phyloP scores from a whole-genome alignment of 2,113 vertebrate species.

The Equus quagga region DNA sequence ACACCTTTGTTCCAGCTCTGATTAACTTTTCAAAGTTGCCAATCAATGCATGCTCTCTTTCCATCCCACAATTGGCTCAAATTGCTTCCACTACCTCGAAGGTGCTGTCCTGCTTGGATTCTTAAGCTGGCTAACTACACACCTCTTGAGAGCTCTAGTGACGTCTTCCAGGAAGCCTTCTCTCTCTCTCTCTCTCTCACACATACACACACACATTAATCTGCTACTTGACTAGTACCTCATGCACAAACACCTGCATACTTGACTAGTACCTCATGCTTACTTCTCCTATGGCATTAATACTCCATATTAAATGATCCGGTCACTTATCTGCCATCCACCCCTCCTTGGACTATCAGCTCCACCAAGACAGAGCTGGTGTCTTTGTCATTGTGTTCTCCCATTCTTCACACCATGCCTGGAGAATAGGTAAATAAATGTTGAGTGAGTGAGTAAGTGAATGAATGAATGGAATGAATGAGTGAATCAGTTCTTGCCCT shows the following conservation, averaged over 20 bases:
- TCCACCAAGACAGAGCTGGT: background rate
- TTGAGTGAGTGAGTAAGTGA: background rate
- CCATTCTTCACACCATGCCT: background rate
- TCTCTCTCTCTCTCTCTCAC: background rate
- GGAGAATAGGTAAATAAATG: background rate
- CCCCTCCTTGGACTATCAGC: background rate
- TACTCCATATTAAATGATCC: background rate
- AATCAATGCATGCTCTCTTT: background rate
- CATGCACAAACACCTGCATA: background rate
- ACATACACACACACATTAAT: background rate
- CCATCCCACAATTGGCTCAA: background rate
- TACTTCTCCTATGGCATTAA: background rate
- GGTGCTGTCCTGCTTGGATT: background rate
- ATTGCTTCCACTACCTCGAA: background rate
- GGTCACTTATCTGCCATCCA: background rate
- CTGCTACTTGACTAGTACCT: background rate
- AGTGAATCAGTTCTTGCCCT: background rate
- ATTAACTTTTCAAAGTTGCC: background rate
- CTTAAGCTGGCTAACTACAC: background rate
- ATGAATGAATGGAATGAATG: background rate
- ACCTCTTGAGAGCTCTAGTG: background rate
- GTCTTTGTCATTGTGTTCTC: background rate
- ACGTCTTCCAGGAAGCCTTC: background rate
- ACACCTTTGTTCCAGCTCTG: background rate
- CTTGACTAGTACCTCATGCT: background rate